phyloP scores from a whole-genome alignment of 2,888 invertebrate genomes.

The Andrena bucephala region DNA sequence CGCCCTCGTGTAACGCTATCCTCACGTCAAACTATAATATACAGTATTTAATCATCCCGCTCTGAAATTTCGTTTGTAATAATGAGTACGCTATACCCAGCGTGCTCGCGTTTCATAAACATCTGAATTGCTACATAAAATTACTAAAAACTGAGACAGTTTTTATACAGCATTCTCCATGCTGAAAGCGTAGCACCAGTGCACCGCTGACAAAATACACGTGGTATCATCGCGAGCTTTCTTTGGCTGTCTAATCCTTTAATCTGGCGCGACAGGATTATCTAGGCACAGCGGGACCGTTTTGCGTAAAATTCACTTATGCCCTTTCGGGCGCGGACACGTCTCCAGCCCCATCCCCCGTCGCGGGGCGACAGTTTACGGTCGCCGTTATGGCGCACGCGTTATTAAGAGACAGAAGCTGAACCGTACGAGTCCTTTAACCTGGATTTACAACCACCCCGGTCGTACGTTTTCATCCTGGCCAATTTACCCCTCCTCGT shows the following conservation, averaged over 20 bases:
- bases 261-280: not conserved
- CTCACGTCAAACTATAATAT: too few relatives aligned
- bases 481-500: constrained; percentile 22
- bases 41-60: too few relatives aligned
- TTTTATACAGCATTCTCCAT: too few relatives aligned
- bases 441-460: constrained; percentile 71
- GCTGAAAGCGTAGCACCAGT: too few relatives aligned
- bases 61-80: too few relatives aligned
- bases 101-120: too few relatives aligned
- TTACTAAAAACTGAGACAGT: too few relatives aligned
- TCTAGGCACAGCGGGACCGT: not conserved
- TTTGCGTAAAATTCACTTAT: constrained; percentile 42
- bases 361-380: constrained; percentile 74
- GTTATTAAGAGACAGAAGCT: constrained; percentile 61
- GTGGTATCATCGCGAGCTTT: not conserved
- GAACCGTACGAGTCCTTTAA: constrained; percentile 72
- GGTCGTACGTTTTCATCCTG: constrained; percentile 17
- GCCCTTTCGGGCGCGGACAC: not conserved
- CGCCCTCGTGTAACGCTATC: too few relatives aligned
- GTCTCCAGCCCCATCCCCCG: constrained; percentile 11
- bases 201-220: not conserved
- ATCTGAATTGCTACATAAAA: too few relatives aligned
- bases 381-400: constrained; percentile 68
- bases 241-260: not conserved
- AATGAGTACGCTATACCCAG: too few relatives aligned